Conservation (phyloP, 2,113 vertebrate species). For the Pangasianodon gigas region DNA sequence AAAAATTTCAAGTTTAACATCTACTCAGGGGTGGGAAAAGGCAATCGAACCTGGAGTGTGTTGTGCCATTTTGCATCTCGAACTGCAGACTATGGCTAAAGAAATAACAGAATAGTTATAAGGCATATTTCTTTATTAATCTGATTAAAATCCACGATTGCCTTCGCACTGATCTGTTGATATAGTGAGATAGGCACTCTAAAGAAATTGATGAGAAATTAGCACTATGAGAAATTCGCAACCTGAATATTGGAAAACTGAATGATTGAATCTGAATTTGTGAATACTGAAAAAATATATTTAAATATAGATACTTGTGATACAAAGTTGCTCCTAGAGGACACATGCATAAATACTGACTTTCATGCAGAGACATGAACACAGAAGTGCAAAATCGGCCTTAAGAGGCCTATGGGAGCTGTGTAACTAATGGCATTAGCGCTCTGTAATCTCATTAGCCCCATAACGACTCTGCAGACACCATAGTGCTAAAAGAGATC, state of each 20-base stretch:
- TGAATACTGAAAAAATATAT: neutral
- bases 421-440: slow-evolving; percentile 19
- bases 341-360: neutral
- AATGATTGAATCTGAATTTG: neutral
- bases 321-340: neutral
- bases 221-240: no score
- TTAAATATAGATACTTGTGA: neutral
- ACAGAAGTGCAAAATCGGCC: neutral
- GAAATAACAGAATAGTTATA: neutral
- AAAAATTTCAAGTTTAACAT: neutral
- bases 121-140: neutral
- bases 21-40: neutral
- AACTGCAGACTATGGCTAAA: neutral
- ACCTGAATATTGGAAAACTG: neutral
- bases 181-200: neutral
- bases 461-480: slow-evolving; percentile 13
- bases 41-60: neutral
- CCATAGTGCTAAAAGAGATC: slow-evolving; percentile 22
- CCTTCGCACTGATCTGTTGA: neutral
- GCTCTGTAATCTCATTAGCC: slow-evolving; percentile 29
- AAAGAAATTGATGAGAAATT: no score
- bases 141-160: neutral
- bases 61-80: neutral
- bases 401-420: slow-evolving; percentile 1
- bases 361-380: neutral